Evolutionary conservation across 1,140 invertebrate species (phyloP), one percentile per base, ranked within the genome.

Genomic region (Liolophura sinensis): DNA sequence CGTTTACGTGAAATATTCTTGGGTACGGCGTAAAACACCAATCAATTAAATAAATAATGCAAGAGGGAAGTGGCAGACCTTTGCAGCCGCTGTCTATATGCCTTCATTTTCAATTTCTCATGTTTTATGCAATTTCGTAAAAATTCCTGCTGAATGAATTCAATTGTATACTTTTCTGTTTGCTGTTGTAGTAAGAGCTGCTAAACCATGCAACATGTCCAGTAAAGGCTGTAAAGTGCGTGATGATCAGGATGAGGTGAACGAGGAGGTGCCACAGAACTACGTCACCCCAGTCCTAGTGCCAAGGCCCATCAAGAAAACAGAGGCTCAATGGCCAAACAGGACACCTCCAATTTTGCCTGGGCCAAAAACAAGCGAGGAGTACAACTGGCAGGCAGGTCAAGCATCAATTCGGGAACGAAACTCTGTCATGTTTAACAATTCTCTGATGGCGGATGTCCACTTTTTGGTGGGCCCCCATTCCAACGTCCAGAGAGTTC

Each of bases 401-500:
- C 91, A 91, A 74, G 87, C 88, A 0, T 91, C 89, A 1, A 88
- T 93, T 18, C 89, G 90, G 73, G 92, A 93, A 73, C 86, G 92
- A 65, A 88, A 94, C 72, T 88, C 90, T 18, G 92, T 91, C 70
- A 87, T 94, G 67, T 93, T 92, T 71, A 92, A 93, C 78, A 93
- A 92, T 79, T 89, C 92, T 78, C 89, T 92, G 27, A 85, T 94
- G 60, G 89, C 91, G 51, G 92, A 94, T 82, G 90, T 94, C 7
- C 89, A 89, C 72, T 94, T 94, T 78, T 85, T 91, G 64, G 92
- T 93, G 14, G 92, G 92, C 46, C 65, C 62, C 50, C 62, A 40
- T n/a, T 65, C 74, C 56, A 69, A 74, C 54, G 63, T 61, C 61
- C 88, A 90, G 75, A 85, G 89, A 56, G 91, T 94, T 71, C 92